Conservation (phyloP, 2,888 invertebrate species). For the Lithosia quadra region DNA sequence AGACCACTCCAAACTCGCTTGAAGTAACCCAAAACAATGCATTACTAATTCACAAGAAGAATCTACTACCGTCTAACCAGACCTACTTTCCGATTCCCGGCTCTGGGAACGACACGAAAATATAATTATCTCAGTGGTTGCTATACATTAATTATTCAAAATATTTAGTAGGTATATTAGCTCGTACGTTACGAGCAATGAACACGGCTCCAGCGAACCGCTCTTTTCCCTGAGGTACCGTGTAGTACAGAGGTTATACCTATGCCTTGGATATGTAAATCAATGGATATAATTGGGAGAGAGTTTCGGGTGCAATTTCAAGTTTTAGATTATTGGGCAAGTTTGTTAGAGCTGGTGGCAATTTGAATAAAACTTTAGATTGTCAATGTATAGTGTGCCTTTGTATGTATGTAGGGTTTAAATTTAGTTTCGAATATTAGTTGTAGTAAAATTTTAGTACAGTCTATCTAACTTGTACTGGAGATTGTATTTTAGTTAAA, state of each 20-base stretch:
- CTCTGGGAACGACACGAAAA: constrained; percentile 52
- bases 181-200: constrained; percentile 67
- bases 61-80: constrained; percentile 29
- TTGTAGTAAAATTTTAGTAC: neutral
- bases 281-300: constrained; percentile 52
- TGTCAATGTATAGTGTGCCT: constrained; percentile 18
- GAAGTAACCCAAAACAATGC: constrained; percentile 39
- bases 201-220: constrained; percentile 36
- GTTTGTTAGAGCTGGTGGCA: constrained; percentile 49
- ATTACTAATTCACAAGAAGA: constrained; percentile 52
- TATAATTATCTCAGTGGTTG: constrained; percentile 59
- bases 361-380: constrained; percentile 51
- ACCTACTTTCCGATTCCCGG: constrained; percentile 45
- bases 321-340: constrained; percentile 54
- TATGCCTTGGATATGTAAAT: constrained; percentile 53
- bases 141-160: constrained; percentile 70
- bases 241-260: constrained; percentile 29
- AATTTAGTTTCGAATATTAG: neutral
- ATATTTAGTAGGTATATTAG: constrained; percentile 64
- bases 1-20: constrained; percentile 26
- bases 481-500: neutral
- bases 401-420: constrained; percentile 10
- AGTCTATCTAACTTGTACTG: neutral
- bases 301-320: constrained; percentile 54
- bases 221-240: constrained; percentile 44